Percentiles rank a stretch among this genome's conserved stretches.
phyloP scores from a whole-genome alignment of 2,888 invertebrate genomes.

The Celastrina argiolus region DNA sequence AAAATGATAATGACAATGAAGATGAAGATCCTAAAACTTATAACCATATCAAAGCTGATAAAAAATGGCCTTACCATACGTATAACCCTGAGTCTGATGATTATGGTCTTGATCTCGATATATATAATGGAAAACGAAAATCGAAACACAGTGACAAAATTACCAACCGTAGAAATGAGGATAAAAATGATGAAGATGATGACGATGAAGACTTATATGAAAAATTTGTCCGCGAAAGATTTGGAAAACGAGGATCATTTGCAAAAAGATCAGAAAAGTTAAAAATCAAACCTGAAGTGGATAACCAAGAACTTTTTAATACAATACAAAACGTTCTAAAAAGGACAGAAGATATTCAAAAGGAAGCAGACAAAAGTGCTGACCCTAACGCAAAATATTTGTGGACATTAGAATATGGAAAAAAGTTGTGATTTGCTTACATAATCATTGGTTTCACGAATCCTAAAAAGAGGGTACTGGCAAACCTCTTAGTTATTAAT shows the following conservation, averaged over 20 bases:
- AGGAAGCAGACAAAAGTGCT: slow-evolving; percentile 59
- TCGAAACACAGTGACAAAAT: slow-evolving; percentile 14
- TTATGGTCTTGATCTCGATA: not conserved
- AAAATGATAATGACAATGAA: slow-evolving; percentile 27
- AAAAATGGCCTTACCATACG: slow-evolving; percentile 2
- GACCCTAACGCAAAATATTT: slow-evolving; percentile 70
- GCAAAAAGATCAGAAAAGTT: slow-evolving; percentile 55
- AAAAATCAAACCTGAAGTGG: slow-evolving; percentile 38
- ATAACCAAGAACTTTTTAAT: slow-evolving; percentile 51
- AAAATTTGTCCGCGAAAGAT: slow-evolving; percentile 68
- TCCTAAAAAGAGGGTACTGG: too few species aligned
- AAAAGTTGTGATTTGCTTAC: slow-evolving; percentile 45
- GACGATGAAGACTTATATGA: slow-evolving; percentile 63
- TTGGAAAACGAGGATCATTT: slow-evolving; percentile 60
- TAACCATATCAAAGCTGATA: slow-evolving; percentile 8
- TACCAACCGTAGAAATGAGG: slow-evolving; percentile 23
- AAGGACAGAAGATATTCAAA: slow-evolving; percentile 57
- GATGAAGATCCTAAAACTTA: slow-evolving; percentile 23
- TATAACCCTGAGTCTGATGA: not conserved
- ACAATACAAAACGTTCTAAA: slow-evolving; percentile 59
- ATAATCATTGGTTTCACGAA: too few species aligned
- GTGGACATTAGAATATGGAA: slow-evolving; percentile 75
- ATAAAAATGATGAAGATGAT: slow-evolving; percentile 40
- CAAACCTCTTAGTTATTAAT: too few species aligned
- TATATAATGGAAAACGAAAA: slow-evolving; percentile 1